Conservation (phyloP, 1,140 invertebrate species). For the Rhizoglyphus robini region DNA sequence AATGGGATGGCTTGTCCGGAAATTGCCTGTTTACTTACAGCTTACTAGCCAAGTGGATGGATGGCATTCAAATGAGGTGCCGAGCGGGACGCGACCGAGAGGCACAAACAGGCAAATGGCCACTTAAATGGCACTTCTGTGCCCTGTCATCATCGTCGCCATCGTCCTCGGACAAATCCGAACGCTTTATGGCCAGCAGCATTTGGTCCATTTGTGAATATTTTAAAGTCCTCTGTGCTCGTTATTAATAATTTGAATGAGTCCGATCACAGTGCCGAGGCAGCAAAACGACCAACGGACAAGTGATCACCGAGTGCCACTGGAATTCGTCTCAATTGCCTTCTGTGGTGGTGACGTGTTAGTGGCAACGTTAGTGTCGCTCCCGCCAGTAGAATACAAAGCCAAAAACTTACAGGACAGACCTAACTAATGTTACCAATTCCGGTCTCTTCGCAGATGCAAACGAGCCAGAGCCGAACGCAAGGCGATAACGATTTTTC, state of each 20-base stretch:
- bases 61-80: slow-evolving; percentile 13
- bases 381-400: too few relatives aligned
- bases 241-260: slow-evolving; percentile 6
- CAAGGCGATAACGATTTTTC: too few relatives aligned
- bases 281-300: too few relatives aligned
- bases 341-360: background rate
- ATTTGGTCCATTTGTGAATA: slow-evolving; percentile 1
- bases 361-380: background rate
- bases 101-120: slow-evolving; percentile 1
- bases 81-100: background rate
- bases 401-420: too few relatives aligned
- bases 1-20: background rate
- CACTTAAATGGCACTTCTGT: slow-evolving; percentile 15
- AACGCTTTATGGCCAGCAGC: background rate
- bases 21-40: slow-evolving; percentile 1
- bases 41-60: background rate
- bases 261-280: too few relatives aligned
- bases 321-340: background rate
- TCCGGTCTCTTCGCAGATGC: background rate
- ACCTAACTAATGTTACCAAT: background rate
- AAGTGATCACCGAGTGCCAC: background rate
- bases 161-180: background rate
- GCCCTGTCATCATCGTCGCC: slow-evolving; percentile 10
- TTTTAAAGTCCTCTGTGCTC: background rate
- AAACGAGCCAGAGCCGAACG: background rate